Percentiles rank a stretch among this genome's conserved stretches.
These are phyloP conservation scores for Pandemis heparana DNA, from an alignment of 2,888 invertebrate species.

Conservation along the genomic window DNA sequence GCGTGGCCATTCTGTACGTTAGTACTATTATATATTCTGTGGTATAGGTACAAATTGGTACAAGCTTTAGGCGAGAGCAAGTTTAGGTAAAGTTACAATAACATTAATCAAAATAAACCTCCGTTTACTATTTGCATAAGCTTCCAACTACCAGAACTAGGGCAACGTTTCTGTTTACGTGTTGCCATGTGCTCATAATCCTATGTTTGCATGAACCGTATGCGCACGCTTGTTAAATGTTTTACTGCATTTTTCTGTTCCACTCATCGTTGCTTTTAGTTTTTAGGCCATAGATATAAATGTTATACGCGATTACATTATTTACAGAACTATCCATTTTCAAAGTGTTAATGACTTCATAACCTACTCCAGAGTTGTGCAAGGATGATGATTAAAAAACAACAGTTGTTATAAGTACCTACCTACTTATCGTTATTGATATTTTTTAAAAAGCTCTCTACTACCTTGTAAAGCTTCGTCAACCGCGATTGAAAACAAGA, in stretches of 20 bases:
- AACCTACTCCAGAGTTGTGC: background rate
- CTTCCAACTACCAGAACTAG: constrained; percentile 21
- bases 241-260: constrained; percentile 27
- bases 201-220: constrained; percentile 28
- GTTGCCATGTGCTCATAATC: constrained; percentile 25
- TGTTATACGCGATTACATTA: background rate
- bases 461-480: background rate
- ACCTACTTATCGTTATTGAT: too few species aligned
- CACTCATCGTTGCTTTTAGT: background rate
- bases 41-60: background rate
- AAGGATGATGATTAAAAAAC: too few species aligned
- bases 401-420: too few species aligned
- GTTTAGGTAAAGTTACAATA: constrained; percentile 5
- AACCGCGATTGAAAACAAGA: background rate
- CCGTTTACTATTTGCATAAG: constrained; percentile 1
- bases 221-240: constrained; percentile 12
- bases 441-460: too few species aligned
- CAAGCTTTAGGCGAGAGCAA: background rate
- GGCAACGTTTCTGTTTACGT: constrained; percentile 34
- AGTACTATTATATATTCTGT: too few species aligned
- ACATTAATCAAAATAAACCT: constrained; percentile 9
- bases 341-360: background rate
- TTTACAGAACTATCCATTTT: background rate
- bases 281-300: background rate
- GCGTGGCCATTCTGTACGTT: too few species aligned